These are phyloP conservation scores for Siniperca obscura DNA, from an alignment of 2,797 vertebrate genomes.

Conservation along the genomic window DNA sequence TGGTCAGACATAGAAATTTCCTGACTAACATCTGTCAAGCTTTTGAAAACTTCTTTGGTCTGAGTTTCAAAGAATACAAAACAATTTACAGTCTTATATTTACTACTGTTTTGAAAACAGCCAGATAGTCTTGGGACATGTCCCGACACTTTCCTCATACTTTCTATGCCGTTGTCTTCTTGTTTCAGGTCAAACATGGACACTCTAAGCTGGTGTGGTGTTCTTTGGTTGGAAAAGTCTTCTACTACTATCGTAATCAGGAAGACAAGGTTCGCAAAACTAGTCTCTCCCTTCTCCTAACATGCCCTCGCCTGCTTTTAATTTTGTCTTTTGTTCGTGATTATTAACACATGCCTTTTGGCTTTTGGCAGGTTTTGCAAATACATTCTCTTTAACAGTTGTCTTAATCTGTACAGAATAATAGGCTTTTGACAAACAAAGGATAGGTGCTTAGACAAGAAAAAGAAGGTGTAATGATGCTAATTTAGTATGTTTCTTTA, in stretches of 20 bases:
- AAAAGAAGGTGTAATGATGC: background rate
- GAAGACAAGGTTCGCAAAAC: conserved; percentile 90
- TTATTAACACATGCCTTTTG: background rate
- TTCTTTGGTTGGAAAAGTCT: conserved; percentile 89
- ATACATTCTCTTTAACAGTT: background rate
- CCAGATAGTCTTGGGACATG: background rate
- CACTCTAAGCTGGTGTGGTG: conserved; percentile 98
- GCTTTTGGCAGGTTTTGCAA: background rate
- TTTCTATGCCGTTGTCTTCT: background rate
- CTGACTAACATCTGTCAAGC: conserved; percentile 23
- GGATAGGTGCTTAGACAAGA: background rate
- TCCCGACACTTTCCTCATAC: background rate
- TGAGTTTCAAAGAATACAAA: conserved; percentile 30
- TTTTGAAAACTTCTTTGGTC: conserved; percentile 19
- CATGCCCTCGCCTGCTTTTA: background rate
- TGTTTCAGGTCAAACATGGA: conserved; percentile 93
- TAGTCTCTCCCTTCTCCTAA: background rate
- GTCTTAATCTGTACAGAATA: background rate
- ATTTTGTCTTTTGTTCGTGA: background rate
- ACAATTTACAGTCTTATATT: background rate
- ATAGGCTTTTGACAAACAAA: background rate
- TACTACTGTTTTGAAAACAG: conserved; percentile 1
- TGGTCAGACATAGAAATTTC: conserved; percentile 32
- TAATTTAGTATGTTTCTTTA: background rate
- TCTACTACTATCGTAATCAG: conserved; percentile 94